Conservation (phyloP, 2,888 invertebrate genomes). For the Idaea biselata region DNA sequence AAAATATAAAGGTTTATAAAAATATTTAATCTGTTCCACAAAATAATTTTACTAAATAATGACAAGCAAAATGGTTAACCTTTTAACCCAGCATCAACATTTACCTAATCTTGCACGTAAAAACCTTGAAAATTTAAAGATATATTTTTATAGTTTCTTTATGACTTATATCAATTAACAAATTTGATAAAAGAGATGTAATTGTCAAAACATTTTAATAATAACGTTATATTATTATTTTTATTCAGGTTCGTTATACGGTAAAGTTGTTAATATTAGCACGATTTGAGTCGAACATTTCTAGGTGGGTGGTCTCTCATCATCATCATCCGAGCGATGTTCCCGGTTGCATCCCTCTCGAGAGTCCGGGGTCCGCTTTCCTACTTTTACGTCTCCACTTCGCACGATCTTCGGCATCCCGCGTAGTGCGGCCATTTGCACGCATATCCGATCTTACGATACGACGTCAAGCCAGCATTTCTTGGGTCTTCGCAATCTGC, state of each 20-base stretch:
- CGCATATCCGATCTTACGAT: too few relatives aligned
- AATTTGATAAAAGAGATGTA: conserved; percentile 27
- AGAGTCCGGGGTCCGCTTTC: too few relatives aligned
- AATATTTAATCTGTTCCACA: background rate
- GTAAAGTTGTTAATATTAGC: background rate
- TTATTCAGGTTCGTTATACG: background rate
- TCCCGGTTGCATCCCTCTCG: too few relatives aligned
- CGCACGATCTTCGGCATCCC: too few relatives aligned
- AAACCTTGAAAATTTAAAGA: conserved; percentile 19
- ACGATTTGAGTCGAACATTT: background rate
- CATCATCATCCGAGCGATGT: too few relatives aligned
- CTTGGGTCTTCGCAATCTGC: too few relatives aligned
- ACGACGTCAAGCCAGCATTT: too few relatives aligned
- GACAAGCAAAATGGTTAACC: conserved; percentile 13
- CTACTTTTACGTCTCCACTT: too few relatives aligned
- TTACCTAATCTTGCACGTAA: conserved; percentile 3
- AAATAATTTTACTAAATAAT: conserved; percentile 2
- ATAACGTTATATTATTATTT: conserved; percentile 16
- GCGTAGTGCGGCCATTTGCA: too few relatives aligned
- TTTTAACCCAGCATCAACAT: conserved; percentile 13
- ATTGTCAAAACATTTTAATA: conserved; percentile 36
- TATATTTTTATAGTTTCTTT: conserved; percentile 26
- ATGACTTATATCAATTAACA: conserved; percentile 36
- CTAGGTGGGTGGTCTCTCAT: background rate
- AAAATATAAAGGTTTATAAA: background rate